phyloP scores from a whole-genome alignment of 2,113 vertebrate genomes.

The Prionailurus viverrinus region DNA sequence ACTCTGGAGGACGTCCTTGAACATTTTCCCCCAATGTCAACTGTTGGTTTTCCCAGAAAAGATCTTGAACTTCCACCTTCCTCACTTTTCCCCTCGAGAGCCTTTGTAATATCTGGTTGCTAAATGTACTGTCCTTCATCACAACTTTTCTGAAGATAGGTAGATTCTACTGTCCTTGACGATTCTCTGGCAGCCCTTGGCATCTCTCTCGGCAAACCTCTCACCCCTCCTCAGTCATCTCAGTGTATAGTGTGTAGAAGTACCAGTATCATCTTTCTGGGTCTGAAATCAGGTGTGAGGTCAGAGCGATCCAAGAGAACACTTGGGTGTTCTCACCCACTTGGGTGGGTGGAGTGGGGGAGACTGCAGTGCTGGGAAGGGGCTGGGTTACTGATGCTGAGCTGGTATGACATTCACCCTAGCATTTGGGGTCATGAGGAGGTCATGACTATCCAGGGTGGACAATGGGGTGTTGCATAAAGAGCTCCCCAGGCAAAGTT shows the following conservation, averaged over 20 bases:
- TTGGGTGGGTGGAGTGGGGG: neutral
- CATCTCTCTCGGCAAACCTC: neutral
- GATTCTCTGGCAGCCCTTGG: neutral
- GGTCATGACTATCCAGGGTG: neutral
- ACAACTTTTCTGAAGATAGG: neutral
- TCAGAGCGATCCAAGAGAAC: neutral
- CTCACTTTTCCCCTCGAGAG: neutral
- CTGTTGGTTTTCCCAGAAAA: conserved; percentile 58
- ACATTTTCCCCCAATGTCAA: neutral
- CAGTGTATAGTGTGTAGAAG: neutral
- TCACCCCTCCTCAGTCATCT: neutral
- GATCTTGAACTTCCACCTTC: neutral
- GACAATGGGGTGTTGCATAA: neutral
- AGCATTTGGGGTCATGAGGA: neutral
- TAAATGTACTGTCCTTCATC: neutral
- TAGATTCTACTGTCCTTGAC: neutral
- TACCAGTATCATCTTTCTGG: neutral
- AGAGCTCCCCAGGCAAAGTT: neutral
- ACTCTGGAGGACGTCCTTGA: conserved; percentile 4
- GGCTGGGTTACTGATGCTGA: neutral
- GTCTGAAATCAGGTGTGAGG: neutral
- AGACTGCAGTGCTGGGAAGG: neutral
- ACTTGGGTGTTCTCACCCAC: too few relatives aligned
- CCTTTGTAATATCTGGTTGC: neutral
- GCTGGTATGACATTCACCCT: neutral